These are phyloP conservation scores for Callipepla californica DNA, from an alignment of 2,113 vertebrate genomes.

Conservation along the genomic window DNA sequence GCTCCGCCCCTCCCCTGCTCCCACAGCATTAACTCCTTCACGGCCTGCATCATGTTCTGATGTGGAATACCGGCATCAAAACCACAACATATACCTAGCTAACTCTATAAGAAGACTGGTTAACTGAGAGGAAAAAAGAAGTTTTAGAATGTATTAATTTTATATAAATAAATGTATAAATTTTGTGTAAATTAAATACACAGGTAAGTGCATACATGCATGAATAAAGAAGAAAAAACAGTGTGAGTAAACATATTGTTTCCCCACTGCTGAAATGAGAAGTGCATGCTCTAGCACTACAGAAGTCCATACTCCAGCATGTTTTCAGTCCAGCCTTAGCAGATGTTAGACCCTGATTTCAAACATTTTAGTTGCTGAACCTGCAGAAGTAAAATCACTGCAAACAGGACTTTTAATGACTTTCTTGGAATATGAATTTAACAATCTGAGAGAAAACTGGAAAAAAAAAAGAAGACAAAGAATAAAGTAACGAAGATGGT, in stretches of 20 bases:
- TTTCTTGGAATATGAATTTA: background rate
- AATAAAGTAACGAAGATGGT: background rate
- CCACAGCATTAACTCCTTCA: too few species aligned
- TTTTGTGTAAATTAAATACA: background rate
- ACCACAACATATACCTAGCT: too few species aligned
- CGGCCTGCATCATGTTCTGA: too few species aligned
- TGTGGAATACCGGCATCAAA: too few species aligned
- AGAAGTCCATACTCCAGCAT: accelerated
- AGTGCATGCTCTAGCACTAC: background rate
- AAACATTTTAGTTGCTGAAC: background rate
- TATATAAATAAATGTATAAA: too few species aligned
- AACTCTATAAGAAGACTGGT: background rate
- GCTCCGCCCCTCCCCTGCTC: too few species aligned
- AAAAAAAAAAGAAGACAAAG: background rate
- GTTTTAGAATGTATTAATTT: background rate
- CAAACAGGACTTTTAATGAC: background rate
- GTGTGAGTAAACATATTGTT: background rate
- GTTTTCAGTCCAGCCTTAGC: background rate
- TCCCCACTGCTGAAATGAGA: background rate
- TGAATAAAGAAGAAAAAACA: background rate
- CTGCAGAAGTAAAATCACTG: background rate
- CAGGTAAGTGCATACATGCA: background rate
- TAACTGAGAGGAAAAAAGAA: background rate
- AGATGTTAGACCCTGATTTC: background rate
- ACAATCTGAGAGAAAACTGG: background rate